A percentile compares a stretch with the other conserved stretches of the same genome.
Conservation (phyloP, 92 coral and sea anemone species). For the Epizoanthus fatuus region DNA sequence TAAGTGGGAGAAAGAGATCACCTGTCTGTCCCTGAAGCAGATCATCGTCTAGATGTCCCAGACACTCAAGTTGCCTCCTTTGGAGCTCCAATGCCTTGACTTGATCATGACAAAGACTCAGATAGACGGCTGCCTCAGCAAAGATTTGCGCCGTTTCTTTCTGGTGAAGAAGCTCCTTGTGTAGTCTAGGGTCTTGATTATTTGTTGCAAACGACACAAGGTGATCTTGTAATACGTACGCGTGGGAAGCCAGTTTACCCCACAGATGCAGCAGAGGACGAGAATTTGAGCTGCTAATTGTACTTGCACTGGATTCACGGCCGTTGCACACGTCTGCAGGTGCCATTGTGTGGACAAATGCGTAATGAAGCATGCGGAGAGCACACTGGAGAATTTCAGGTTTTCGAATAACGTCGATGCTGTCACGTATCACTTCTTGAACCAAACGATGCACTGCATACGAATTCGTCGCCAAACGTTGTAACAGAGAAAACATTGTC, state of each 20-base stretch:
- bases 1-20: conserved; percentile 56
- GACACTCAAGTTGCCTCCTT: conserved; percentile 50
- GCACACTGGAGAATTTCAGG: conserved; percentile 68
- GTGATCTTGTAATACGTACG: conserved; percentile 67
- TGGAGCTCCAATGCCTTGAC: conserved; percentile 76
- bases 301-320: conserved; percentile 30
- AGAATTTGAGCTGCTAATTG: conserved; percentile 46
- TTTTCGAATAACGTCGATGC: conserved; percentile 33
- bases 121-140: conserved; percentile 75
- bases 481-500: conserved; percentile 88
- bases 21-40: background rate
- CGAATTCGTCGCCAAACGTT: conserved; percentile 65
- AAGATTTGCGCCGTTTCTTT: conserved; percentile 66
- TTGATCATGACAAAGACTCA: conserved; percentile 73
- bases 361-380: conserved; percentile 66
- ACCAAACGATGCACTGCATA: conserved; percentile 90
- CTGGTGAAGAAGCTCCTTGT: conserved; percentile 40
- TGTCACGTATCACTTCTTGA: conserved; percentile 86
- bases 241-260: conserved; percentile 78
- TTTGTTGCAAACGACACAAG: conserved; percentile 32
- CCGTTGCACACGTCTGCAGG: conserved; percentile 66
- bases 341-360: conserved; percentile 64
- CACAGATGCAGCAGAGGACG: conserved; percentile 73
- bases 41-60: conserved; percentile 21
- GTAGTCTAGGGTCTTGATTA: background rate